These are phyloP conservation scores for Intellagama lesueurii DNA, from an alignment of 2,797 vertebrate genomes.

Conservation along the genomic window DNA sequence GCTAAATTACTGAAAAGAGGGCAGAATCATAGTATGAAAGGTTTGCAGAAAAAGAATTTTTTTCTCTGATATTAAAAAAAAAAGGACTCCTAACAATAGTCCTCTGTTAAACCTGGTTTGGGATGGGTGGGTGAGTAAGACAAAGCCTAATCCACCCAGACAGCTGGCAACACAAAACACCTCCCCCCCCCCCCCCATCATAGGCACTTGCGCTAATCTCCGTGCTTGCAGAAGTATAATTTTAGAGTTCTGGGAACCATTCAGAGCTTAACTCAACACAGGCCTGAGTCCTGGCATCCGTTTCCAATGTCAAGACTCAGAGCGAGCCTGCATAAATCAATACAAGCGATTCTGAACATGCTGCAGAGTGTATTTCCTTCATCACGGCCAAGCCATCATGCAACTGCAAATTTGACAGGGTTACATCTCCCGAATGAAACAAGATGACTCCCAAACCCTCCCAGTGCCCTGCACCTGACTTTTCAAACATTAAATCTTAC, in stretches of 20 bases:
- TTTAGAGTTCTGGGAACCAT: neutral
- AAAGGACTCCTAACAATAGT: neutral
- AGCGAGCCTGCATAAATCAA: neutral
- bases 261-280: slow-evolving; percentile 1
- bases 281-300: neutral
- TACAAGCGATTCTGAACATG: neutral
- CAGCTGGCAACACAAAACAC: slow-evolving; percentile 1
- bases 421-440: neutral
- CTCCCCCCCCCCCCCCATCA: neutral
- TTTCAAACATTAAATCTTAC: neutral
- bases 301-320: neutral
- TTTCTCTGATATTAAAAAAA: neutral
- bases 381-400: neutral
- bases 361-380: neutral
- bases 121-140: neutral
- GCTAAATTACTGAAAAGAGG: neutral
- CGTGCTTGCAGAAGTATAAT: neutral
- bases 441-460: neutral
- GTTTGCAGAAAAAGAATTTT: too few relatives aligned
- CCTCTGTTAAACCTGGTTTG: neutral
- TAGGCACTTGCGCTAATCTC: neutral
- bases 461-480: neutral
- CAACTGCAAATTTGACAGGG: neutral
- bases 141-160: neutral
- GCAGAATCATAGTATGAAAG: neutral